Percentiles rank a stretch among this genome's conserved stretches.
Evolutionary conservation across 1,140 invertebrate genomes (phyloP).

Genomic region (Drosophila pruinosa): DNA sequence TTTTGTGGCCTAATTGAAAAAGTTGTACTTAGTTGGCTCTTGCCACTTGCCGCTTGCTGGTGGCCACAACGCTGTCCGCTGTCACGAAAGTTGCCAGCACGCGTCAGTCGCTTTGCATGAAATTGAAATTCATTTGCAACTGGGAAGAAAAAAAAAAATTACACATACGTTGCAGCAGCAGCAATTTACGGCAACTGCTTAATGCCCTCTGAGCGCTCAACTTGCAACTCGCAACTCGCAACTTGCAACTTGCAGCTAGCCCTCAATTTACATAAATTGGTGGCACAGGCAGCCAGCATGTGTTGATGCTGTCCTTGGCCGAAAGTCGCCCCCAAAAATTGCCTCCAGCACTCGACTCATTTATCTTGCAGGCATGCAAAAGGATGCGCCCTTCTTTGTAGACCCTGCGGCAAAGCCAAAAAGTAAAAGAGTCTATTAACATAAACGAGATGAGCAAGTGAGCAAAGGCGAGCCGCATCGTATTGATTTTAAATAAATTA

Average conservation of each 20-base stretch:
- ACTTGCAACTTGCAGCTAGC: constrained; percentile 21
- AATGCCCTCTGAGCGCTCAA: constrained; percentile 23
- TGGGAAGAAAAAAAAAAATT: constrained; percentile 20
- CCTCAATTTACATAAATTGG: constrained; percentile 69
- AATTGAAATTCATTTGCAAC: constrained; percentile 72
- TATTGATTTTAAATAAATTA: too few species aligned
- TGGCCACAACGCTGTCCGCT: neutral
- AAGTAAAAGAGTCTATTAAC: neutral
- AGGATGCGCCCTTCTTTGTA: too few species aligned
- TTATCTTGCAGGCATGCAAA: constrained; percentile 51
- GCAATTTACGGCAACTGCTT: constrained; percentile 52
- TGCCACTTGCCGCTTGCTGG: constrained; percentile 1
- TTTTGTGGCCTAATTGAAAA: constrained; percentile 58
- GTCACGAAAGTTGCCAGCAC: constrained; percentile 14
- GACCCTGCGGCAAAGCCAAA: too few species aligned
- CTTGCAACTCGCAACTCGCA: constrained; percentile 20
- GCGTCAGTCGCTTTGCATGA: constrained; percentile 19
- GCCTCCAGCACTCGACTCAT: constrained; percentile 34
- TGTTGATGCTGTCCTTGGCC: constrained; percentile 66
- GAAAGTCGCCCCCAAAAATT: constrained; percentile 34
- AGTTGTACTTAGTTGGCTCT: constrained; percentile 34
- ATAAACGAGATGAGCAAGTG: too few species aligned
- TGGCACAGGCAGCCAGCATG: constrained; percentile 40
- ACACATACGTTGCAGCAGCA: constrained; percentile 46
- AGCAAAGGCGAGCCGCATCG: too few species aligned